These are phyloP conservation scores for Tyrannus savana DNA, from an alignment of 2,113 vertebrate species.

Conservation along the genomic window DNA sequence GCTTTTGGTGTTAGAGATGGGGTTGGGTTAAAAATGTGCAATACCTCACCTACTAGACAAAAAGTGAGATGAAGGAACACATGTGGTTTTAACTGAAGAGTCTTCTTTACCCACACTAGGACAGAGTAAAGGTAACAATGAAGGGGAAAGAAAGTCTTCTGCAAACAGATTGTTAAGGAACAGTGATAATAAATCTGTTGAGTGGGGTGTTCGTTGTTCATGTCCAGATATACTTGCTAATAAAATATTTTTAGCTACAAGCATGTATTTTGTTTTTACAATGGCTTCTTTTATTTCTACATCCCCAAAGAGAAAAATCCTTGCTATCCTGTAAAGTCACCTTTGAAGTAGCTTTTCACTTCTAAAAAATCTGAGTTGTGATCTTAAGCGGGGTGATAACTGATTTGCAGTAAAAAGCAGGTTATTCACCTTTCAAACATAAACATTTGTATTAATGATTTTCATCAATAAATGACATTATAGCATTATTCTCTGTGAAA, in stretches of 20 bases:
- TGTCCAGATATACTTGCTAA: background rate
- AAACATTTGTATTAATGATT: background rate
- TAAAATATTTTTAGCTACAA: background rate
- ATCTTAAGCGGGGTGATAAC: background rate
- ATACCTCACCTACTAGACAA: background rate
- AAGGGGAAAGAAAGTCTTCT: background rate
- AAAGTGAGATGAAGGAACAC: background rate
- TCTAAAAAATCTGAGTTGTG: background rate
- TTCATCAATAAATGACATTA: background rate
- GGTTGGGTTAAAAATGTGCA: background rate
- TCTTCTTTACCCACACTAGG: background rate
- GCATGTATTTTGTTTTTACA: background rate
- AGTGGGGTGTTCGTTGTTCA: background rate
- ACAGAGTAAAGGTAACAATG: background rate
- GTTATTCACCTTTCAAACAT: background rate
- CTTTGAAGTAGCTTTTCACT: background rate
- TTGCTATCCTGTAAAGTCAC: background rate
- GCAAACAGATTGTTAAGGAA: background rate
- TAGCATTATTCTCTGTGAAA: background rate
- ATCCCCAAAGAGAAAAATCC: background rate
- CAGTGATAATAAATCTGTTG: background rate
- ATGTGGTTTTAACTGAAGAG: background rate
- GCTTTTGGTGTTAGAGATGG: background rate
- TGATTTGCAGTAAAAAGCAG: background rate
- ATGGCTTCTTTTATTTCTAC: background rate